Base-by-base conservation (phyloP, 2,797 vertebrate species). In the Sebastes hubbsi region DNA sequence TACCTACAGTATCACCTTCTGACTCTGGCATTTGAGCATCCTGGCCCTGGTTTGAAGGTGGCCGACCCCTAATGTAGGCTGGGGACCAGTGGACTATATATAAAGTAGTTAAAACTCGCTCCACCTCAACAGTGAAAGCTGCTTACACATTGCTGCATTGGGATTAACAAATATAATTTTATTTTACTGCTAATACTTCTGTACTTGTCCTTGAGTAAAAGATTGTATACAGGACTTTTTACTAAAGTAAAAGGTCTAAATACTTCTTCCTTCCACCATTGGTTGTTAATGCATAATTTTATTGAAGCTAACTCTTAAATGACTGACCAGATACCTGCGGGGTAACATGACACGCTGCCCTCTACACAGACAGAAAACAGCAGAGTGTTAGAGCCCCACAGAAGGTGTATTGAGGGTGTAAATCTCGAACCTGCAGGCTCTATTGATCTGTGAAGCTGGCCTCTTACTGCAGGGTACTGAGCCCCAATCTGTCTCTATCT, bases 381-480 rank as follows among this genome's bases (percentile, higher is more conserved):
- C 59, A 66, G 10, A 74, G 46, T 38, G 56, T 69, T 30, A 14
- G 29, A 72, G 59, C 12, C 69, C 58, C 12, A 32, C 34, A 76
- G 24, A 38, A 20, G 24, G 34, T n/a, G 30, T 34, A n/a, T 1
- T 82, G 36, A 80, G 78, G 52, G 74, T 83, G 78, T 75, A 75
- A 69, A 71, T 80, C 85, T 90, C 56, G 14, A 58, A 78, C 73
- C 80, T 79, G 65, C 71, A 78, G 84, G 3, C 29, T 27, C 67
- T 56, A 85, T 87, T 20, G 85, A 88, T 89, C 75, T 22, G 52
- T 56, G 76, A 77, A 22, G 61, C 62, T 38, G 30, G 60, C 66
- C 72, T 73, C 63, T 83, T 69, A 55, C 64, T 67, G 32, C 38
- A 9, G 29, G 29, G 49, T 27, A 61, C 70, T 20, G 6, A 62